phyloP scores from a whole-genome alignment of 2,797 vertebrate species.

The Microcaecilia unicolor region DNA sequence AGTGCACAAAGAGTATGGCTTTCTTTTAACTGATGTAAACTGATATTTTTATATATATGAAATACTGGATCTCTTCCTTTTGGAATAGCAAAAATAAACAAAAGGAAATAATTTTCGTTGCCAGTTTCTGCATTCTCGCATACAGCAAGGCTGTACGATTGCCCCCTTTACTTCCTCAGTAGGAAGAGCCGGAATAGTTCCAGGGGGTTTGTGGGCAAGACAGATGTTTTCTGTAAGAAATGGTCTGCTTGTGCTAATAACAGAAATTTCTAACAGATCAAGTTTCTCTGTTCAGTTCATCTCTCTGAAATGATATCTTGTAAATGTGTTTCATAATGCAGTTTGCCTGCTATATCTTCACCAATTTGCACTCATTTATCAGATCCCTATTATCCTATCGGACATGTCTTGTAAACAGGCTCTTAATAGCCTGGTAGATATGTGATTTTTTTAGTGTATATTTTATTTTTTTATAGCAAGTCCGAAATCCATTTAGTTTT shows the following conservation, averaged over 20 bases:
- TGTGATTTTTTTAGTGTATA: slow-evolving; percentile 16
- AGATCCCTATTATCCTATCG: slow-evolving; percentile 42
- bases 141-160: no score
- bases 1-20: no score
- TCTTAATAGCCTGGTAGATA: slow-evolving; percentile 34
- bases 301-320: slow-evolving; percentile 34
- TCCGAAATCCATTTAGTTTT: slow-evolving; percentile 26
- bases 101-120: no score
- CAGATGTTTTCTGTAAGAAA: slow-evolving; percentile 50
- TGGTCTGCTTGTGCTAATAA: slow-evolving; percentile 30
- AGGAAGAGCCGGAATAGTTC: neutral
- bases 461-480: slow-evolving; percentile 31
- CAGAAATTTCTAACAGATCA: slow-evolving; percentile 36
- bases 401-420: slow-evolving; percentile 36
- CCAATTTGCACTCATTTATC: slow-evolving; percentile 54
- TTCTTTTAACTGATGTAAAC: no score
- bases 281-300: slow-evolving; percentile 49
- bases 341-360: slow-evolving; percentile 42
- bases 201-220: slow-evolving; percentile 4
- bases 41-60: no score
- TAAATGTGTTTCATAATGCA: slow-evolving; percentile 53
- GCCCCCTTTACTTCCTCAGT: neutral
- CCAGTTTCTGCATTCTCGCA: no score
- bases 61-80: no score
- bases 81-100: no score